A percentile compares a stretch with the other conserved stretches of the same genome.
Evolutionary conservation across 2,797 vertebrate species (phyloP).

Genomic region (Gymnoscopelus microlampas): DNA sequence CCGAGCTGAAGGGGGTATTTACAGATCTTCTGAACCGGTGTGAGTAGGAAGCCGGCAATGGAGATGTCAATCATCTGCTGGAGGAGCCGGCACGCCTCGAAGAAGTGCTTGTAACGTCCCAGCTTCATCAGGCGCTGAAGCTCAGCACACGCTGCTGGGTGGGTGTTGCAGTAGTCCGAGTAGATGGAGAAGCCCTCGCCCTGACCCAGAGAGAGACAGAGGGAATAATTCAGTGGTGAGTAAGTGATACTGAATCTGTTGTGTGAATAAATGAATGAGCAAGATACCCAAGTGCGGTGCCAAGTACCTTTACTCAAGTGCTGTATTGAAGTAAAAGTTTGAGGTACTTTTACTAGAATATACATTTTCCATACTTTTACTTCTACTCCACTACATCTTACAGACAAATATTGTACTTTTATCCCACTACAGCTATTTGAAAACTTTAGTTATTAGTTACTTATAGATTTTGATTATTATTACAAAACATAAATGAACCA

Average conservation of each 20-base stretch:
- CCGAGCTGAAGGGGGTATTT: slow-evolving; percentile 98
- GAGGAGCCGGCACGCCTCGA: slow-evolving; percentile 95
- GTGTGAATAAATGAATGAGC: background rate
- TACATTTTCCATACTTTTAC: too few species aligned
- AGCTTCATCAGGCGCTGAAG: slow-evolving; percentile 93
- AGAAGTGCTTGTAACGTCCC: slow-evolving; percentile 94
- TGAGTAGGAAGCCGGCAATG: slow-evolving; percentile 95
- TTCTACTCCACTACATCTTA: too few species aligned
- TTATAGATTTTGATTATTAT: too few species aligned
- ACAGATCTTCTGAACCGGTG: slow-evolving; percentile 98
- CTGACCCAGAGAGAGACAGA: slow-evolving; percentile 62
- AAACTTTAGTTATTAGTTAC: too few species aligned
- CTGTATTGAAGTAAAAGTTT: too few species aligned
- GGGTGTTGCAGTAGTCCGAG: slow-evolving; percentile 98
- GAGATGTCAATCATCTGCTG: slow-evolving; percentile 99
- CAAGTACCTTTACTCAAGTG: too few species aligned
- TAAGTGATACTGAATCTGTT: background rate
- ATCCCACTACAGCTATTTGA: too few species aligned
- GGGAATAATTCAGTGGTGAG: background rate
- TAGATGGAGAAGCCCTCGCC: slow-evolving; percentile 96
- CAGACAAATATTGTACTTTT: too few species aligned
- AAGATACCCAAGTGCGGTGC: background rate
- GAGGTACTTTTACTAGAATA: too few species aligned
- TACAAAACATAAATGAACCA: too few species aligned
- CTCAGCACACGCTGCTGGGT: slow-evolving; percentile 90